Percentiles rank a stretch among this genome's conserved stretches.
phyloP scores from a whole-genome alignment of 2,113 vertebrate species.

The Zootoca vivipara region DNA sequence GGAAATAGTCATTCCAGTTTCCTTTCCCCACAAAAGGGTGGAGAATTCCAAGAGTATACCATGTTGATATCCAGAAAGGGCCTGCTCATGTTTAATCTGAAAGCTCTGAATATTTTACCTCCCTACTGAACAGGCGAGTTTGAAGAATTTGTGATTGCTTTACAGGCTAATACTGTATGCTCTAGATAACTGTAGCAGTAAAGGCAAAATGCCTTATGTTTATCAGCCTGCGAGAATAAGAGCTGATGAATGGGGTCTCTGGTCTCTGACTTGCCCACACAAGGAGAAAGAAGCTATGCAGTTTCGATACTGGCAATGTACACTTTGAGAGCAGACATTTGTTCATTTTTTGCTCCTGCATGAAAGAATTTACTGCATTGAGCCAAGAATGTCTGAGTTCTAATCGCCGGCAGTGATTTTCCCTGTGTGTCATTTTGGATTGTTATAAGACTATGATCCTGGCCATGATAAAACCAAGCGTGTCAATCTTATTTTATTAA shows the following conservation, averaged over 20 bases:
- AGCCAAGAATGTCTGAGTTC: not conserved
- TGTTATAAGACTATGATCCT: conserved; percentile 69
- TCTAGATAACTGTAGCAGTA: not conserved
- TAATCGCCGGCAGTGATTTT: conserved; percentile 34
- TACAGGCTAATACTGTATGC: not conserved
- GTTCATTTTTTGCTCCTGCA: conserved; percentile 17
- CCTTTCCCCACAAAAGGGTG: not conserved
- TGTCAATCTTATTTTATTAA: conserved; percentile 80
- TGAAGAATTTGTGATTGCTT: not conserved
- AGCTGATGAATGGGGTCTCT: not conserved
- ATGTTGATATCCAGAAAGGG: not conserved
- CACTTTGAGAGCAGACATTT: not conserved
- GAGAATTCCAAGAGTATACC: not conserved
- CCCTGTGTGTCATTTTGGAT: conserved; percentile 58
- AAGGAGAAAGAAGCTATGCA: not conserved
- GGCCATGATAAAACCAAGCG: conserved; percentile 67
- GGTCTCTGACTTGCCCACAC: not conserved
- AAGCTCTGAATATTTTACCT: not conserved
- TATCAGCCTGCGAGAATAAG: not conserved
- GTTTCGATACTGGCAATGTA: not conserved
- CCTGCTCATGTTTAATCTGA: not conserved
- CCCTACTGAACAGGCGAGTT: not conserved
- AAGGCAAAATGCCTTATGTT: not conserved
- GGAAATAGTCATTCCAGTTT: not conserved
- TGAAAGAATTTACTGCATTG: conserved; percentile 15